Conservation (phyloP, 35 echinoderm and acorn worm species). For the Ptychodera flava region DNA sequence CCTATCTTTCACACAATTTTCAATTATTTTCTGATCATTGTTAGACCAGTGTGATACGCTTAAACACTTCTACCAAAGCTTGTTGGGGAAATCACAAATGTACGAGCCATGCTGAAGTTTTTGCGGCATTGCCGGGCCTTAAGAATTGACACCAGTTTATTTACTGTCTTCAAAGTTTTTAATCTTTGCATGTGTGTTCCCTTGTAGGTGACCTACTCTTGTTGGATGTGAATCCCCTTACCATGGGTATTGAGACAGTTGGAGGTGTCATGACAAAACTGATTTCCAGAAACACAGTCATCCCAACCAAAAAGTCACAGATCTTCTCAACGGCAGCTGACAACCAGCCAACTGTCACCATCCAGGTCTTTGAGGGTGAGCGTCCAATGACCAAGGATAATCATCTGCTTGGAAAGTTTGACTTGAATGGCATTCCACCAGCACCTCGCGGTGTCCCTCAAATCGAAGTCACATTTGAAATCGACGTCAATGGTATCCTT, state of each 20-base stretch:
- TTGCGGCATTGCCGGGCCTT: too few species aligned
- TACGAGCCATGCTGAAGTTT: too few species aligned
- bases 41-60: too few species aligned
- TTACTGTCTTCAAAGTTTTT: too few species aligned
- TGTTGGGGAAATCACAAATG: too few species aligned
- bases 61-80: too few species aligned
- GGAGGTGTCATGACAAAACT: constrained; percentile 98
- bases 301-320: constrained; percentile 97
- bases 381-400: constrained; percentile 98
- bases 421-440: constrained; percentile 91
- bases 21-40: too few species aligned
- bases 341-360: constrained; percentile 97
- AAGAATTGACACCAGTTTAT: too few species aligned
- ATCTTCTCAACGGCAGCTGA: constrained; percentile 99
- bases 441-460: constrained; percentile 94
- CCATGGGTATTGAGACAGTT: constrained; percentile 96
- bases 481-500: constrained; percentile 95
- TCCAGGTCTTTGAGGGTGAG: constrained; percentile 99
- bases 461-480: constrained; percentile 94
- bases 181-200: too few species aligned
- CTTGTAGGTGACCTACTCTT: constrained; percentile 87
- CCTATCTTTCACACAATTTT: too few species aligned
- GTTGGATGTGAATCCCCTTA: constrained; percentile 93
- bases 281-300: constrained; percentile 80
- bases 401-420: constrained; percentile 97